Conservation (phyloP, 2,113 vertebrate genomes). For the Egretta garzetta region DNA sequence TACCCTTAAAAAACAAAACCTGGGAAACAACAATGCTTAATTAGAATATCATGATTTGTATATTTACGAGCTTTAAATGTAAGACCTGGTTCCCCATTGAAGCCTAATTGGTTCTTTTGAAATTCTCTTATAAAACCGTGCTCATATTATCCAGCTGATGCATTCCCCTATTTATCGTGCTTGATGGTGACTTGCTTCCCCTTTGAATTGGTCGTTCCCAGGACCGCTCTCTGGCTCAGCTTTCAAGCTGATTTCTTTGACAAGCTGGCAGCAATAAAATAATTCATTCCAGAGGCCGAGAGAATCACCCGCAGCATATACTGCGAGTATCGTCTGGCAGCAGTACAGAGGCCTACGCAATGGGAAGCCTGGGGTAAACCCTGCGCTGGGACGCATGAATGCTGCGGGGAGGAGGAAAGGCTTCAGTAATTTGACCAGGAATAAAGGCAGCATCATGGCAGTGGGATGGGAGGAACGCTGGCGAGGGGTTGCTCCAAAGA, state of each 20-base stretch:
- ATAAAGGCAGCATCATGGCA: slow-evolving; percentile 27
- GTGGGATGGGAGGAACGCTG: neutral
- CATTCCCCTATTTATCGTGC: neutral
- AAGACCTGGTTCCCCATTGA: neutral
- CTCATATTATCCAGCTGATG: neutral
- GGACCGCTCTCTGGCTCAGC: slow-evolving; percentile 17
- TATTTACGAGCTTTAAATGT: neutral
- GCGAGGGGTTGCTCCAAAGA: neutral
- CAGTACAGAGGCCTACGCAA: slow-evolving; percentile 50
- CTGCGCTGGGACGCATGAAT: neutral
- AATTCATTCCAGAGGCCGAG: slow-evolving; percentile 61
- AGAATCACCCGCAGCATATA: slow-evolving; percentile 48
- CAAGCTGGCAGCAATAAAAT: slow-evolving; percentile 61
- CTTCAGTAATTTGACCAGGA: neutral
- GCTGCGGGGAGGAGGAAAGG: neutral
- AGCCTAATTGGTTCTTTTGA: neutral
- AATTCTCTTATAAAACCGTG: neutral
- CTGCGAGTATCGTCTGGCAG: neutral
- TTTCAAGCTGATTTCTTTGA: slow-evolving; percentile 64
- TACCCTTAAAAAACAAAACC: neutral
- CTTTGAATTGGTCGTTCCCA: neutral
- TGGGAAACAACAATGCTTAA: neutral
- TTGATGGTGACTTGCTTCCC: neutral
- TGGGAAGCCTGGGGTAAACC: slow-evolving; percentile 62
- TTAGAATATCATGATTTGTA: neutral